Percentiles rank a stretch among this genome's conserved stretches.
Evolutionary conservation across 2,888 invertebrate species (phyloP).

Genomic region (Polydrusus cervinus): DNA sequence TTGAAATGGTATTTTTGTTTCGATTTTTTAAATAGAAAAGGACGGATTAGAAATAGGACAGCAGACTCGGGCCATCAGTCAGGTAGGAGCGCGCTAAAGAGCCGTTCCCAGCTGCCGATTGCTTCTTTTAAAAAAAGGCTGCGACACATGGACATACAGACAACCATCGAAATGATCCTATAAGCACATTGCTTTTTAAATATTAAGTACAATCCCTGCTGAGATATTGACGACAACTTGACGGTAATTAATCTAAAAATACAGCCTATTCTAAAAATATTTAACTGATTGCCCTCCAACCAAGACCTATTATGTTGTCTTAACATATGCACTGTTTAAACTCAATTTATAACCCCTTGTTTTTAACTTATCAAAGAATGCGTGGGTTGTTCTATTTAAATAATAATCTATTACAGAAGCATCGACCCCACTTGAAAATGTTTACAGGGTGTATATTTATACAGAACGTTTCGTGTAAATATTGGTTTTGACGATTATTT

Average conservation of each 20-base stretch:
- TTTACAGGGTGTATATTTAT: conserved; percentile 2
- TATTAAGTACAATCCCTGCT: too few species aligned
- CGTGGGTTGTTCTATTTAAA: conserved; percentile 33
- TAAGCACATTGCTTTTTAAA: too few species aligned
- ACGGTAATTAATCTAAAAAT: conserved; percentile 1
- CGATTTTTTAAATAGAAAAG: too few species aligned
- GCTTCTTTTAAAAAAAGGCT: too few species aligned
- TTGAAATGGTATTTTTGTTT: too few species aligned
- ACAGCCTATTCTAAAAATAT: conserved; percentile 4
- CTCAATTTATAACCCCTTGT: conserved; percentile 7
- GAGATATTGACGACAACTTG: neutral
- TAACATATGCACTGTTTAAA: conserved; percentile 17
- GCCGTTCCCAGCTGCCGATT: too few species aligned
- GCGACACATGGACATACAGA: too few species aligned
- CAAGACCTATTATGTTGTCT: conserved; percentile 10
- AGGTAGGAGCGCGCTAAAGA: too few species aligned
- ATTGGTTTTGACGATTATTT: neutral
- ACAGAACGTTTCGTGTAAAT: neutral
- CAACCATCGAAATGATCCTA: too few species aligned
- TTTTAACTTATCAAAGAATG: conserved; percentile 21
- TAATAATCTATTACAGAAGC: conserved; percentile 17
- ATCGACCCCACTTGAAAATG: conserved; percentile 19
- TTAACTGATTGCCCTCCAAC: conserved; percentile 9
- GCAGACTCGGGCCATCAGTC: too few species aligned
- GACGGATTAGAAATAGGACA: too few species aligned